Percentiles rank a stretch among this genome's conserved stretches.
phyloP scores from a whole-genome alignment of 2,888 invertebrate species.

The Sturmia bella region DNA sequence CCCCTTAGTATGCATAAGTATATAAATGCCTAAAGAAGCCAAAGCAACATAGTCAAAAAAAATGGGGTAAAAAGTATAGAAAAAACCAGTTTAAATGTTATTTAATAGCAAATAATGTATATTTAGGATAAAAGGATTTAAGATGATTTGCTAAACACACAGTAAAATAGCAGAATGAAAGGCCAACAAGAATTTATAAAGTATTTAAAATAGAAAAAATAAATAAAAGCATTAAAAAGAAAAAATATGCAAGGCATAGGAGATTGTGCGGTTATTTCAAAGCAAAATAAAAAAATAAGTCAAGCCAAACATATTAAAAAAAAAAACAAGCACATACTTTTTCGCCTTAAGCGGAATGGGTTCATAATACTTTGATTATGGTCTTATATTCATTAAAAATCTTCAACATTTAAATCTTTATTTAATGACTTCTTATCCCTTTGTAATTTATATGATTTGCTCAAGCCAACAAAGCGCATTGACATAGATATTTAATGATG shows the following conservation, averaged over 20 bases:
- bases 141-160: conserved; percentile 54
- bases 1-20: too few relatives aligned
- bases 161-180: conserved; percentile 15
- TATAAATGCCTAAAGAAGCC: too few relatives aligned
- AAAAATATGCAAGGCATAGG: not conserved
- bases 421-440: conserved; percentile 28
- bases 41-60: conserved; percentile 14
- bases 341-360: not conserved
- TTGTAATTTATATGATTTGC: conserved; percentile 45
- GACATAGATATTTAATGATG: conserved; percentile 57
- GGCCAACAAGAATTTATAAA: conserved; percentile 1
- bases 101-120: conserved; percentile 60
- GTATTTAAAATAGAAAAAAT: not conserved
- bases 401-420: conserved; percentile 9
- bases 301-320: not conserved
- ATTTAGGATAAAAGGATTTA: conserved; percentile 58
- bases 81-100: conserved; percentile 41
- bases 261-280: not conserved
- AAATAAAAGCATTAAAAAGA: conserved; percentile 11
- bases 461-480: conserved; percentile 34
- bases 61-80: conserved; percentile 24
- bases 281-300: conserved; percentile 1
- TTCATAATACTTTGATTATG: not conserved
- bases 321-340: not conserved
- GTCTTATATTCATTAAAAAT: conserved; percentile 27